A percentile compares a stretch with the other conserved stretches of the same genome.
phyloP scores from a whole-genome alignment of 1,140 invertebrate species.

The Rhagoletis pomonella region DNA sequence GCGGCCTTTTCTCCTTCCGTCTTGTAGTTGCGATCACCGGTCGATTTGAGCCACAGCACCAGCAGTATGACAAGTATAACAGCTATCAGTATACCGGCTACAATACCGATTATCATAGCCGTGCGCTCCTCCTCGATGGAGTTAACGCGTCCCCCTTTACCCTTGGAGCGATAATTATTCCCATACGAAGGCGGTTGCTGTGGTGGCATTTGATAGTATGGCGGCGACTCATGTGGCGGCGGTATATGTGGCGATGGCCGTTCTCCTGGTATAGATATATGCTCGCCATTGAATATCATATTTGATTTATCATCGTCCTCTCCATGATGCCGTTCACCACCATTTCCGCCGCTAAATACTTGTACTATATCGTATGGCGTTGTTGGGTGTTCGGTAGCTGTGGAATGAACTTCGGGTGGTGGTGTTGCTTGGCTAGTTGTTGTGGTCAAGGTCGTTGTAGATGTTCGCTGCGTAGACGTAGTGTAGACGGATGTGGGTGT shows the following conservation, averaged over 20 bases:
- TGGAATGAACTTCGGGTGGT: slow-evolving; percentile 64
- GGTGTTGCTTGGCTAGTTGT: slow-evolving; percentile 66
- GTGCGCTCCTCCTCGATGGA: slow-evolving; percentile 84
- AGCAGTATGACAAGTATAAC: slow-evolving; percentile 93
- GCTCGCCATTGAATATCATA: slow-evolving; percentile 61
- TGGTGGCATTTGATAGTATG: slow-evolving; percentile 68
- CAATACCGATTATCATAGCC: slow-evolving; percentile 90
- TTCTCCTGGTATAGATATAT: slow-evolving; percentile 65
- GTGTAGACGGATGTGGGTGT: slow-evolving; percentile 45
- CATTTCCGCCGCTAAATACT: slow-evolving; percentile 51
- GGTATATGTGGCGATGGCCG: slow-evolving; percentile 73
- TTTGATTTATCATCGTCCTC: slow-evolving; percentile 56
- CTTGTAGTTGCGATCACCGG: slow-evolving; percentile 91
- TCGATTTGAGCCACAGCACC: slow-evolving; percentile 88
- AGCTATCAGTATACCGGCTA: slow-evolving; percentile 92
- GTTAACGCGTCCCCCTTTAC: slow-evolving; percentile 79
- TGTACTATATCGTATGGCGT: slow-evolving; percentile 65
- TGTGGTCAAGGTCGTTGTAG: slow-evolving; percentile 62
- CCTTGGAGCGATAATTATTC: slow-evolving; percentile 70
- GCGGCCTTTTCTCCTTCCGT: slow-evolving; percentile 89
- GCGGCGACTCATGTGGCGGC: slow-evolving; percentile 66
- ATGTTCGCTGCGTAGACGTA: slow-evolving; percentile 59
- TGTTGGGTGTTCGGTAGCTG: slow-evolving; percentile 67
- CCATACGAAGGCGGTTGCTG: slow-evolving; percentile 72
- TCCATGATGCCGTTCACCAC: slow-evolving; percentile 57